These are phyloP conservation scores for Ecdyonurus torrentis DNA, from an alignment of 2,888 invertebrate genomes.

Conservation along the genomic window DNA sequence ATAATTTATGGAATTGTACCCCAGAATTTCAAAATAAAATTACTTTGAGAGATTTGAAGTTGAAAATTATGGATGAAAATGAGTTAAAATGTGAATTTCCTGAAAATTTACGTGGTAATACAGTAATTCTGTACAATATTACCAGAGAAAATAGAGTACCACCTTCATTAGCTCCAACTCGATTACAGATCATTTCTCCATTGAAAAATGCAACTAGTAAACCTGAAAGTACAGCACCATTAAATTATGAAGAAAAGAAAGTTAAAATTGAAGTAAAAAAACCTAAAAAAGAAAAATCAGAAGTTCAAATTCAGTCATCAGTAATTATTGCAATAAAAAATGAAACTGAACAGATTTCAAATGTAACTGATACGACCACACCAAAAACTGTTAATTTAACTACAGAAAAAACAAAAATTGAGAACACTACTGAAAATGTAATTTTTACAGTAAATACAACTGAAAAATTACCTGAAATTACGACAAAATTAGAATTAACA, in stretches of 20 bases:
- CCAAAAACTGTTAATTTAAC: too few species aligned
- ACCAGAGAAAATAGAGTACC: neutral
- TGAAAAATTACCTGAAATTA: neutral
- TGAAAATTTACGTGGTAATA: neutral
- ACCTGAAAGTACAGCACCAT: neutral
- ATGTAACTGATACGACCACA: too few species aligned
- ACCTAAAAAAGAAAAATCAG: too few species aligned
- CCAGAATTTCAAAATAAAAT: neutral
- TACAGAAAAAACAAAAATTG: too few species aligned
- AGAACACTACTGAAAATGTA: neutral
- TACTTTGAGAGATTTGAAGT: neutral
- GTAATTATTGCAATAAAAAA: too few species aligned
- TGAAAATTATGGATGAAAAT: neutral
- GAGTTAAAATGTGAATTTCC: neutral
- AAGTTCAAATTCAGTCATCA: too few species aligned
- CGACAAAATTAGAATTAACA: neutral
- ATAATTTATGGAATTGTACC: constrained; percentile 55
- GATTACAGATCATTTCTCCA: neutral
- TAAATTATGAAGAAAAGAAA: neutral
- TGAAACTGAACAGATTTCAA: too few species aligned
- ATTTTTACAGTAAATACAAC: neutral
- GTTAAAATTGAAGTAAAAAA: neutral
- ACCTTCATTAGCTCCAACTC: neutral
- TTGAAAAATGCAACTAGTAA: neutral
- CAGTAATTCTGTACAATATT: neutral